Evolutionary conservation across 2,888 invertebrate species (phyloP), one percentile per base, ranked within the genome.

Genomic region (Spilarctia lutea): DNA sequence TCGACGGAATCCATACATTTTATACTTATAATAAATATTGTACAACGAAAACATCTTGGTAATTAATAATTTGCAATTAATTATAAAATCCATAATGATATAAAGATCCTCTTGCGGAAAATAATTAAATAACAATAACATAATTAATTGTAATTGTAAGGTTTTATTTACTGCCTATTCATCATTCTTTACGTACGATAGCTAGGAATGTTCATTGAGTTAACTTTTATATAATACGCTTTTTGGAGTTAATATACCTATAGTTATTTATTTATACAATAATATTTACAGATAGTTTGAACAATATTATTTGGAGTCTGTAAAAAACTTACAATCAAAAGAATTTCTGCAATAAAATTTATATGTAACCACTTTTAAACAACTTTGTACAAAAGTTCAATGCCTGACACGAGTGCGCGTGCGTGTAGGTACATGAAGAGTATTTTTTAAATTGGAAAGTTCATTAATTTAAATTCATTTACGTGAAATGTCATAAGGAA

Each of bases 381-480:
- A 94, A 93, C 94, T 93, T 94, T 94, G 93, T 93, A 93, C 93
- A 93, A 93, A 94, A 94, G 92, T 93, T 93, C 91, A 93, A 92
- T 66, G 89, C 91, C 90, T 91, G 89, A 83, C 80, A 81, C 78
- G 71, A 70, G 63, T 73, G 66, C 56, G 35, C 35, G 35, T 35
- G 35, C 35, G 39, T 39, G 39, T 27, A 4, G 4, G 33, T 27
- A 60, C 60, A 27, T 27, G 27, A 13, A 56, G n/a, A 60, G 60
- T 60, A 11, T 16, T 60, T 45, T 16, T 16, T 30, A 4, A 4
- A 60, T 68, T 68, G 48, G 16, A 24, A 27, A 63, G 69, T 10
- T n/a, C n/a, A n/a, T n/a, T 60, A 27, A 70, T 56, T 69, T 69
- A n/a, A 7, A 3, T 68, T 52, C 68, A 68, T 30, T 67, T 20